Evolutionary conservation across 2,113 vertebrate species (phyloP).

Genomic region (Rhombomys opimus): DNA sequence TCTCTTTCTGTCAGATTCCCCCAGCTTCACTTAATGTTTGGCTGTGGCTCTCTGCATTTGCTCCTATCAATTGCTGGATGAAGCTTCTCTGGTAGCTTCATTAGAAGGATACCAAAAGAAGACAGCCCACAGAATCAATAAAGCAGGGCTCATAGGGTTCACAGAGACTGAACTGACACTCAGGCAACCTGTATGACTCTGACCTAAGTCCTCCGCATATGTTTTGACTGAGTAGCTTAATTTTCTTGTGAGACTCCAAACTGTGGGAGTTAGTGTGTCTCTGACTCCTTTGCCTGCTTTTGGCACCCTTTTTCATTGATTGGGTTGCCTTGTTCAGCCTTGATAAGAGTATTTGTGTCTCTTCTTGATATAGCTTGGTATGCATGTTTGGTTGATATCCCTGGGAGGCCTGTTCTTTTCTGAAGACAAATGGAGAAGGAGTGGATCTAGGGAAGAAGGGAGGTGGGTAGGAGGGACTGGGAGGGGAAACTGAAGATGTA

Average conservation of each 20-base stretch:
- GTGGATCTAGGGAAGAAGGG: not conserved
- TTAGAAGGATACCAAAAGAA: not conserved
- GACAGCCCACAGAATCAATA: not conserved
- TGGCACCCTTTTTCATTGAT: not conserved
- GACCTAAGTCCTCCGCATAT: not conserved
- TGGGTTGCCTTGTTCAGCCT: not conserved
- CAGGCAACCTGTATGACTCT: not conserved
- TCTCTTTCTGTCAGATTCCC: not conserved
- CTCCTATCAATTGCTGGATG: not conserved
- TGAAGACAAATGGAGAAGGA: not conserved
- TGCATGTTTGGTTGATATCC: not conserved
- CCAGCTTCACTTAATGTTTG: not conserved
- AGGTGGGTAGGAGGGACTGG: not conserved
- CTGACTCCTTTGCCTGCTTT: not conserved
- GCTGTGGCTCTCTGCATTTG: not conserved
- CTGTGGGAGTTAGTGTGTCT: not conserved
- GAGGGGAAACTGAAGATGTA: not conserved
- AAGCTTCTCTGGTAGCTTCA: not conserved
- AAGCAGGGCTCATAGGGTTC: not conserved
- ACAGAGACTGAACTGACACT: not conserved
- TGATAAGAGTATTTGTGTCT: not conserved
- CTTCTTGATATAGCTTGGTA: not conserved
- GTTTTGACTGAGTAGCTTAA: not conserved
- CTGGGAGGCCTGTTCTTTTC: not conserved
- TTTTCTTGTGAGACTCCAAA: not conserved